Percentiles rank a stretch among this genome's conserved stretches.
Conservation (phyloP, 2,888 invertebrate genomes). For the Cephus runcator region DNA sequence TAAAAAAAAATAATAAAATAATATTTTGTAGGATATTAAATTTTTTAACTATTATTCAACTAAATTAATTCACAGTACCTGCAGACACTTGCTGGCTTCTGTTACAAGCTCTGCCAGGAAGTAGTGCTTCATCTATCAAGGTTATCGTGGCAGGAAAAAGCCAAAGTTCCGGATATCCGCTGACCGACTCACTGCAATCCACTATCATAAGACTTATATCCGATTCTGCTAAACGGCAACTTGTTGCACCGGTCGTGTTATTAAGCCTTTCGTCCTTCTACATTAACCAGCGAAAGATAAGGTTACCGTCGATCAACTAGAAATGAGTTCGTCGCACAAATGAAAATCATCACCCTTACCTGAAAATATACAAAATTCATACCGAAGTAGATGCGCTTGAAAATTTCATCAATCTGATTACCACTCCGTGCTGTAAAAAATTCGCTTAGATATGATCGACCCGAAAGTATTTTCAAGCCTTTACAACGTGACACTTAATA, state of each 20-base stretch:
- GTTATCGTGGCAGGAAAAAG: not conserved
- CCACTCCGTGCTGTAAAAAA: not conserved
- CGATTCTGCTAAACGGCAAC: not conserved
- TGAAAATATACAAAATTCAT: not conserved
- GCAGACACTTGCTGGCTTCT: not conserved
- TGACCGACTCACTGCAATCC: not conserved
- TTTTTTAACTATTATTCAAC: not conserved
- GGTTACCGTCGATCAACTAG: not conserved
- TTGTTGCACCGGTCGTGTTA: not conserved
- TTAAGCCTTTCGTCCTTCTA: not conserved
- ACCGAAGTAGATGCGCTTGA: not conserved
- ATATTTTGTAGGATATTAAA: not conserved
- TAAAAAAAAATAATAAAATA: not conserved
- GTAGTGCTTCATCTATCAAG: constrained; percentile 1
- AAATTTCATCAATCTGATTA: not conserved
- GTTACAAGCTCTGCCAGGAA: not conserved
- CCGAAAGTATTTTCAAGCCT: not conserved
- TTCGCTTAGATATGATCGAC: not conserved
- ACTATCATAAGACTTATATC: not conserved
- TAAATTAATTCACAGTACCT: not conserved
- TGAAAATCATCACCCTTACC: not conserved
- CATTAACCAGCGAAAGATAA: no score
- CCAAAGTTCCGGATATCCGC: not conserved
- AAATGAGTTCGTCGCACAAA: not conserved
- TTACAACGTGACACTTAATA: not conserved